Evolutionary conservation across 2,113 vertebrate species (phyloP).

Genomic region (Serinus canaria): DNA sequence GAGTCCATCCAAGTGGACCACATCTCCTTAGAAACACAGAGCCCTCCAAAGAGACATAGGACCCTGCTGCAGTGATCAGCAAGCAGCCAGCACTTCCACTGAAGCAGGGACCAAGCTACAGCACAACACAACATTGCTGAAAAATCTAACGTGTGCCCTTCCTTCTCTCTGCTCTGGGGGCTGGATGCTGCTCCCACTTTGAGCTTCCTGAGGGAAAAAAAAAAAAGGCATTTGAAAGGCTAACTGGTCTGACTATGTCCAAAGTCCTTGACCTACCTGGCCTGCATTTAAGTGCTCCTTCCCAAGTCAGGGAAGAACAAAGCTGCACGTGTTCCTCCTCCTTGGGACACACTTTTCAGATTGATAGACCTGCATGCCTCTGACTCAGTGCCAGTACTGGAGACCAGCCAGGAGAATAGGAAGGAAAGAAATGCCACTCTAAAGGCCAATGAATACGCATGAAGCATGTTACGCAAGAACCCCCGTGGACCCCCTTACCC

Average conservation of each 20-base stretch:
- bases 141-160: not conserved
- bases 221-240: not conserved
- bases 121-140: not conserved
- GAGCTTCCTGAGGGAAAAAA: fast-evolving
- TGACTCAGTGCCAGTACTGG: constrained; percentile 26
- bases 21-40: not conserved
- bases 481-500: constrained; percentile 27
- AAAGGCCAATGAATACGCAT: constrained; percentile 48
- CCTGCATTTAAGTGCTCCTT: not conserved
- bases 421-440: constrained; percentile 42
- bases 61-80: not conserved
- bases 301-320: not conserved
- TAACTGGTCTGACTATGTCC: not conserved
- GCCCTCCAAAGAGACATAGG: not conserved
- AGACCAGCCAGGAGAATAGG: constrained; percentile 22
- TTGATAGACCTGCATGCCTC: constrained; percentile 32
- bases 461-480: constrained; percentile 37
- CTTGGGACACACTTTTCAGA: not conserved
- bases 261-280: not conserved
- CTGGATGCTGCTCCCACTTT: not conserved
- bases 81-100: not conserved
- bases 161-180: not conserved
- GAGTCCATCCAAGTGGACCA: not conserved
- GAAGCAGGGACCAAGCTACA: not conserved
- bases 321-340: not conserved